Percentiles rank a stretch among this genome's conserved stretches.
These are phyloP conservation scores for Metacarcinus magister DNA, from an alignment of 2,888 invertebrate genomes.

Conservation along the genomic window DNA sequence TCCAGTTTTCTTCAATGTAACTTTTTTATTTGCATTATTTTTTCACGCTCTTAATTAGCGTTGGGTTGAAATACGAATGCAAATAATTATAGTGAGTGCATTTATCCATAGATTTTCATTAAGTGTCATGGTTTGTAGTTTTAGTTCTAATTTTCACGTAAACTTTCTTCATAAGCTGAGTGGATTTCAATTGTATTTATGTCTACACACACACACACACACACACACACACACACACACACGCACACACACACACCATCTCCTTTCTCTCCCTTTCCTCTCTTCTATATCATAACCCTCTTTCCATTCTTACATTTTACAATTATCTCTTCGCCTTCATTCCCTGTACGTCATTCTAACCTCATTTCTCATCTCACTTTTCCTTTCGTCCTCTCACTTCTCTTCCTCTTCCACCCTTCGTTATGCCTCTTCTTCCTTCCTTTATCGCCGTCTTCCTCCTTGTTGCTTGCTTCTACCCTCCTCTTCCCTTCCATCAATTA, in stretches of 20 bases:
- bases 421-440: constrained; percentile 35
- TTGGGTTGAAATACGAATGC: neutral
- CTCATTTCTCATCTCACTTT: constrained; percentile 35
- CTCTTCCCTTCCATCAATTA: constrained; percentile 39
- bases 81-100: neutral
- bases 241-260: neutral
- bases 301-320: constrained; percentile 40
- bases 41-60: neutral
- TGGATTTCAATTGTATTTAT: constrained; percentile 8
- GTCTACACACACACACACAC: neutral
- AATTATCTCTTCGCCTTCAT: constrained; percentile 40
- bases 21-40: neutral
- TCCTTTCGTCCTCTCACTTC: neutral
- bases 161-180: neutral
- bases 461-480: neutral
- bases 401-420: constrained; percentile 16
- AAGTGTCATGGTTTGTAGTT: neutral
- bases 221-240: neutral
- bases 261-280: constrained; percentile 3
- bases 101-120: neutral
- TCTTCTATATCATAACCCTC: constrained; percentile 51
- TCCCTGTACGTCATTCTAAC: neutral
- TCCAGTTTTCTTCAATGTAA: neutral
- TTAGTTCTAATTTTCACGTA: neutral
- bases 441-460: constrained; percentile 50